Evolutionary conservation across 92 coral and sea anemone genomes (phyloP), one percentile per base, ranked within the genome.

Genomic region (Porites evermanni): DNA sequence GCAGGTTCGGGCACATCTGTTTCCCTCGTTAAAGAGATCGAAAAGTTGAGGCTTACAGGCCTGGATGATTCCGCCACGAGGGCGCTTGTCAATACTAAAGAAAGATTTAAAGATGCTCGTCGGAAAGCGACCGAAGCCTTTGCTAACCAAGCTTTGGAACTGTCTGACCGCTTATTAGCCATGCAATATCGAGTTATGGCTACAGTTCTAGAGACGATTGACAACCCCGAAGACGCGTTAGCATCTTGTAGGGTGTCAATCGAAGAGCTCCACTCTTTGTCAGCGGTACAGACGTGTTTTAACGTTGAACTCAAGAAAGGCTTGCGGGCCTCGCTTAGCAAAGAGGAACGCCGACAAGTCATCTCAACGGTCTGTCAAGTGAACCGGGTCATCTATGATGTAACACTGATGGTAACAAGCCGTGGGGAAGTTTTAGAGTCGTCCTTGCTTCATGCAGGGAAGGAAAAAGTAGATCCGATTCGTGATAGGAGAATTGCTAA

Each of bases 51-150:
- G 50, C 53, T 84, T 18, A 75, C 65, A 44, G 88, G 64, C 47
- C 64, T 84, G 74, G 64, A 26, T 66, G 82, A 84, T 21, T 61
- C 81, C 7, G 74, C 88, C 51, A 75, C 38, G 21, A 67, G 79
- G 23, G 19, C 53, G 52, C 70, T 84, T 20, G 19, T 50, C 19
- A 51, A 65, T 47, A 82, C 88, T 64, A 84, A 75, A 7, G 32
- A 84, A 12, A 84, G 82, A 61, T 84, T 84, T 12, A 14, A 53
- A 60, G 82, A 84, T 8, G 82, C 88, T 47, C 88, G 88, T 9
- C 16, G 53, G 5, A 26, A 52, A 84, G 88, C 88, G 26, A 84
- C 88, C 2, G 67, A 26, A 8, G 88, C 88, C 10, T 84, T 84
- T 17, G 61, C 60, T 2, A 84, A 84, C 7, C 65, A 75, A 65